phyloP scores from a whole-genome alignment of 1,140 invertebrate species.

The Caenorhabditis latens region DNA sequence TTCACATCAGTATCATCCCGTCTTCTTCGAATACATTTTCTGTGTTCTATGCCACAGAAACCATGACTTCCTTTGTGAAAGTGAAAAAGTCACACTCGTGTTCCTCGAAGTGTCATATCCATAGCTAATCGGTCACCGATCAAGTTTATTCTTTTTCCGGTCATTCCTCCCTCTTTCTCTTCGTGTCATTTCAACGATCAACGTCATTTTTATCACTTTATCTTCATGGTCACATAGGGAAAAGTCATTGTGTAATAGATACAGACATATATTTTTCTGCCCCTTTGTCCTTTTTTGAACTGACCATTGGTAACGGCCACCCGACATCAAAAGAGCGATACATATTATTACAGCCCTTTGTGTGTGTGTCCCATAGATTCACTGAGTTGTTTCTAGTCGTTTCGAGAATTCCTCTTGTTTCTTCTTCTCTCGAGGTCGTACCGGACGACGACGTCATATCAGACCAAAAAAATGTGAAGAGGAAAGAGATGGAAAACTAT shows the following conservation, averaged over 20 bases:
- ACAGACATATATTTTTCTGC: not conserved
- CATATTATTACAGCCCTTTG: conserved; percentile 21
- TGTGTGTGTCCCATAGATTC: conserved; percentile 13
- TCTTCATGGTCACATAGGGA: conserved; percentile 12
- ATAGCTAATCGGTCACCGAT: conserved; percentile 27
- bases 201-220: conserved; percentile 47
- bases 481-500: not conserved
- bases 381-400: not conserved
- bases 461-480: not conserved
- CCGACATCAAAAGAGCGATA: not conserved
- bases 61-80: not conserved
- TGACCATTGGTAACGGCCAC: not conserved
- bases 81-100: conserved; percentile 35
- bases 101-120: conserved; percentile 24
- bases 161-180: not conserved
- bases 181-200: not conserved
- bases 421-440: conserved; percentile 21
- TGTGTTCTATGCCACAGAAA: conserved; percentile 22
- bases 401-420: conserved; percentile 21
- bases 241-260: conserved; percentile 26
- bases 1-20: not conserved
- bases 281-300: conserved; percentile 31
- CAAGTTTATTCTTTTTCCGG: conserved; percentile 28
- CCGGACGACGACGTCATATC: conserved; percentile 32
- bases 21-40: not conserved